Base-by-base conservation (phyloP, 2,797 vertebrate genomes). In the Anas bernieri region DNA sequence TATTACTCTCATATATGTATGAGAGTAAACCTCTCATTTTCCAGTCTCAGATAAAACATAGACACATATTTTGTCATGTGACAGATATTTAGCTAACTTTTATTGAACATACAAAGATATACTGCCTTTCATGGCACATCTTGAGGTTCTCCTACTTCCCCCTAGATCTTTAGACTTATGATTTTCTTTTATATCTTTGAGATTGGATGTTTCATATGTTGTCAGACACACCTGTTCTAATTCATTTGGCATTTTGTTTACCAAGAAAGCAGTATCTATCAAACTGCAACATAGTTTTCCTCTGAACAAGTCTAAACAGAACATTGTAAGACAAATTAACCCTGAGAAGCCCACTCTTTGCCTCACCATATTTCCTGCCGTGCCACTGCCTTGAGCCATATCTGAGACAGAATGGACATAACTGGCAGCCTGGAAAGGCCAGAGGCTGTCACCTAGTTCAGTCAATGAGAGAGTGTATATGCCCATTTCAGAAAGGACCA, bases 361-460 rank as follows among this genome's bases (percentile, higher is more conserved):
- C 25, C 70, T 95, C 54, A 70, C 26, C 31, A 1, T 64, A 18
- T 72, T 64, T 84, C 26, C 35, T 6, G 6, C 16, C 46, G 13
- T 56, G n/a, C 17, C 23, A 12, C 21, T 91, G n/a, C 20, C 48
- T 82, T 64, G 26, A 28, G 68, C 22, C 55, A 83, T 23, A 62
- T 56, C 30, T 31, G 45, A 76, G 66, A 41, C 50, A 69, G 56
- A 83, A 69, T 0, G 1, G 31, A 79, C 16, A 52, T 22, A 76
- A 45, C 2, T 1, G 7, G 28, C 35, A 69, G 25, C 31, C 25
- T 85, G 68, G 21, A 85, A 87, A 79, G 31, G 4, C 8, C 31
- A 76, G 45, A 0, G 62, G 2, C 7, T 2, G 0, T 25, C 1
- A 1, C 16, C 5, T 18, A 68, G 8, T 30, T 79, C 54, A 61